Evolutionary conservation across 2,888 invertebrate genomes (phyloP).

Genomic region (Drosophila aldrichi): DNA sequence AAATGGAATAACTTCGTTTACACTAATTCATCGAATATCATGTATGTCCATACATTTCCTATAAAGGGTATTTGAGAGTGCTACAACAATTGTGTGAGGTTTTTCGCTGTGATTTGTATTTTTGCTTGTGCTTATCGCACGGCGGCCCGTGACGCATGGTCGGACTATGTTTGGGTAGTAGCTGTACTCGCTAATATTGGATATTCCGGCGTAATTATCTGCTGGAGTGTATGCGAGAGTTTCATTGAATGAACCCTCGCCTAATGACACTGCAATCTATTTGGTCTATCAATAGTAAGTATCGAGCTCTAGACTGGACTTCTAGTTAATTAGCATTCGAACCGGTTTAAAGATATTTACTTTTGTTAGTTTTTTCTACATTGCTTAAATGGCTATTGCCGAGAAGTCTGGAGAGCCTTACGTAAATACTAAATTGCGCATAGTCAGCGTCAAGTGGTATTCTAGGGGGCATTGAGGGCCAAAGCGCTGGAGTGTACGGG

Average conservation of each 20-base stretch:
- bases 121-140: neutral
- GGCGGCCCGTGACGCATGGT: neutral
- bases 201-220: slow-evolving; percentile 1
- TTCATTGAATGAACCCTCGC: neutral
- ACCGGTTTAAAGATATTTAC: slow-evolving; percentile 30
- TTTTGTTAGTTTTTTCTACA: neutral
- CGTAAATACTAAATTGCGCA: slow-evolving; percentile 22
- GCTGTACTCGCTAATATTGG: no score
- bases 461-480: neutral
- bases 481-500: slow-evolving; percentile 17
- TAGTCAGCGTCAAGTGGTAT: slow-evolving; percentile 38
- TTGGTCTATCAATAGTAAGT: neutral
- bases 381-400: slow-evolving; percentile 10
- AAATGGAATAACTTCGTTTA: neutral
- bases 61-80: neutral
- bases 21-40: no score
- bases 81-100: no score
- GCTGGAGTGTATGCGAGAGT: neutral
- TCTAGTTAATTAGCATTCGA: slow-evolving; percentile 26
- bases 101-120: neutral
- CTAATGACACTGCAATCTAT: neutral
- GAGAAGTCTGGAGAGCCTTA: slow-evolving; percentile 6
- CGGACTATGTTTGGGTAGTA: neutral
- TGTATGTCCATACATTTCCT: neutral
- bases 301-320: slow-evolving; percentile 7